Base-by-base conservation (phyloP, 1,140 invertebrate species). In the Drosophila ohnishii region DNA sequence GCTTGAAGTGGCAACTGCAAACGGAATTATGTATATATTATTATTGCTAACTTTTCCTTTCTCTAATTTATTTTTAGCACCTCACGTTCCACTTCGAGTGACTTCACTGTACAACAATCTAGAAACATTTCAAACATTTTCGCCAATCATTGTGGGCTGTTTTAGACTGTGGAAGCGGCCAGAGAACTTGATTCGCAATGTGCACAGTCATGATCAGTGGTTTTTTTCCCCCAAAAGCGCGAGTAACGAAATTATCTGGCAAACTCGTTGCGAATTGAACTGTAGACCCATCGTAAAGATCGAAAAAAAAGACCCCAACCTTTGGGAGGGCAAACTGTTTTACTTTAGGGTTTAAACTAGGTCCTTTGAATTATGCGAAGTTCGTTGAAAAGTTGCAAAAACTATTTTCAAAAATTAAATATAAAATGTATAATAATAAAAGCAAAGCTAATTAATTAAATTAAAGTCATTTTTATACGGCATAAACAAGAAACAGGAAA, bases 61-160 rank as follows among this genome's bases (percentile, higher is more conserved):
- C 37, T 32, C 7, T 42, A n/a, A 11, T 42, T 25, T 60, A 63
- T 14, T 37, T 22, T n/a, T n/a, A 32, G 32, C 25, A 14, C 7
- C n/a, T 37, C 58, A 28, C 22, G 59, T 63, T 11, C 40, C 14
- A 14, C 16, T 19, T 48, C 4, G 16, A 6, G 51, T 13, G 55
- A 48, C 42, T 76, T 39, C 32, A 76, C 73, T 76, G 73, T 76
- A 53, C 0, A 48, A 14, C 63, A 44, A 76, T 76, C 55, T 76
- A 66, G 40, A 66, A 73, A 48, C 48, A 40, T 50, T 76, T 67
- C 58, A 69, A 77, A 57, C 51, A 77, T 63, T 77, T 77, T 71
- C 59, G 75, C 75, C 65, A 78, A 59, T 78, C 75, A 78, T 78
- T 77, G 65, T 70, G 58, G 45, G 65, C 65, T 61, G 65, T 77